These are phyloP conservation scores for Palaemon carinicauda DNA, from an alignment of 1,140 invertebrate genomes.

Conservation along the genomic window DNA sequence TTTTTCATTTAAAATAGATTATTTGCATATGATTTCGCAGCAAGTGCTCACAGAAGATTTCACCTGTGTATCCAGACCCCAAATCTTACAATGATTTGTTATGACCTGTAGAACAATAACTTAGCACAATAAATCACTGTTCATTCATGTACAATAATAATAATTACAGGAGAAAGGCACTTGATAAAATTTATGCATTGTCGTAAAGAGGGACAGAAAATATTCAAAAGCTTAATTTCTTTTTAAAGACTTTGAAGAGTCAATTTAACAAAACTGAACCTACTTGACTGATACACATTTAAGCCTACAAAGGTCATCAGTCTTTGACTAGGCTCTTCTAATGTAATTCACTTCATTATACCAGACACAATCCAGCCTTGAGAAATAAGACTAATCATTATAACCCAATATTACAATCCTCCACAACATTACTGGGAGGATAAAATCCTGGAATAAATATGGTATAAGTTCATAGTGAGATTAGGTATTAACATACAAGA, in stretches of 20 bases:
- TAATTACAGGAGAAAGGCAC: conserved; percentile 50
- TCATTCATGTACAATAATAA: conserved; percentile 35
- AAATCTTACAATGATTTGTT: conserved; percentile 45
- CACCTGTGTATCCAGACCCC: no score
- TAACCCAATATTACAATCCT: not conserved
- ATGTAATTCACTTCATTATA: conserved; percentile 33
- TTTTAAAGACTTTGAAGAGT: not conserved
- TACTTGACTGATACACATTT: conserved; percentile 38
- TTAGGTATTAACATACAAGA: conserved; percentile 28
- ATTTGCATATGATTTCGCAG: no score
- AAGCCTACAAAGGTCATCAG: conserved; percentile 54
- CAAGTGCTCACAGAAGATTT: no score
- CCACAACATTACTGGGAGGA: not conserved
- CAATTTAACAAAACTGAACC: conserved; percentile 18
- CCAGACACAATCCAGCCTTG: conserved; percentile 9
- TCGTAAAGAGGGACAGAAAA: conserved; percentile 24
- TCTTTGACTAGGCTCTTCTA: conserved; percentile 53
- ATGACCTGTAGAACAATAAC: conserved; percentile 30
- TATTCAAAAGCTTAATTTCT: not conserved
- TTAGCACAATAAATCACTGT: conserved; percentile 37
- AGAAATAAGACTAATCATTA: not conserved
- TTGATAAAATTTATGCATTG: conserved; percentile 52
- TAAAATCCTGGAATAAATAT: not conserved
- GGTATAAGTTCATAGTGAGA: conserved; percentile 12
- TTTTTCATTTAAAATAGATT: no score